These are phyloP conservation scores for Tenthredo scrophulariae DNA, from an alignment of 2,888 invertebrate genomes.

Conservation along the genomic window DNA sequence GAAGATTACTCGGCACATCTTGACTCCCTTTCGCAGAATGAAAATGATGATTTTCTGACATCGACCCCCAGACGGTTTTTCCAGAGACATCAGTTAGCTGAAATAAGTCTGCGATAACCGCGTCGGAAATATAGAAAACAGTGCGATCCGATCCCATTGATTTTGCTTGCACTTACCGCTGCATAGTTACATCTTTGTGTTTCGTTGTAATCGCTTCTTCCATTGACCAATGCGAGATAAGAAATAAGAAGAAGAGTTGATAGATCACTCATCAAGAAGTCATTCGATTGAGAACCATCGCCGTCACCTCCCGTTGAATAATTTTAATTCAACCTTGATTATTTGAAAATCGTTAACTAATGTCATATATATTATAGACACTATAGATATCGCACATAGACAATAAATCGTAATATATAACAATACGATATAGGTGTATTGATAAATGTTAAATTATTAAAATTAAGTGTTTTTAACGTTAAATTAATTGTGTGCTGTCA, in stretches of 20 bases:
- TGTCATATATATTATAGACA: neutral
- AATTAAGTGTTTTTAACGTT: conserved; percentile 31
- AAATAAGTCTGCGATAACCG: neutral
- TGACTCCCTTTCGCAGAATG: neutral
- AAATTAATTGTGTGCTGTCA: conserved; percentile 29
- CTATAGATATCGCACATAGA: conserved; percentile 36
- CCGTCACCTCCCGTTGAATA: conserved; percentile 30
- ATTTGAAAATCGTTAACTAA: conserved; percentile 20
- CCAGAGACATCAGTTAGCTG: conserved; percentile 6
- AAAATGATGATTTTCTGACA: conserved; percentile 41
- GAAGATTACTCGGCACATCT: neutral
- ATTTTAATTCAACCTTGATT: conserved; percentile 5
- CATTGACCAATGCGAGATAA: neutral
- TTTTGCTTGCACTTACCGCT: conserved; percentile 13
- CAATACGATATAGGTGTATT: conserved; percentile 42
- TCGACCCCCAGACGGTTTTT: conserved; percentile 3
- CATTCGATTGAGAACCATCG: conserved; percentile 17
- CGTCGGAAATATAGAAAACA: neutral
- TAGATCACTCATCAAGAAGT: neutral
- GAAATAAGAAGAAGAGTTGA: neutral
- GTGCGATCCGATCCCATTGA: neutral
- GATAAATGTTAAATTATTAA: conserved; percentile 31
- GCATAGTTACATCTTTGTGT: conserved; percentile 3
- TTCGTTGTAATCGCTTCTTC: conserved; percentile 17
- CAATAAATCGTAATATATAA: conserved; percentile 18